phyloP scores from a whole-genome alignment of 2,113 vertebrate species.

The Numenius arquata region DNA sequence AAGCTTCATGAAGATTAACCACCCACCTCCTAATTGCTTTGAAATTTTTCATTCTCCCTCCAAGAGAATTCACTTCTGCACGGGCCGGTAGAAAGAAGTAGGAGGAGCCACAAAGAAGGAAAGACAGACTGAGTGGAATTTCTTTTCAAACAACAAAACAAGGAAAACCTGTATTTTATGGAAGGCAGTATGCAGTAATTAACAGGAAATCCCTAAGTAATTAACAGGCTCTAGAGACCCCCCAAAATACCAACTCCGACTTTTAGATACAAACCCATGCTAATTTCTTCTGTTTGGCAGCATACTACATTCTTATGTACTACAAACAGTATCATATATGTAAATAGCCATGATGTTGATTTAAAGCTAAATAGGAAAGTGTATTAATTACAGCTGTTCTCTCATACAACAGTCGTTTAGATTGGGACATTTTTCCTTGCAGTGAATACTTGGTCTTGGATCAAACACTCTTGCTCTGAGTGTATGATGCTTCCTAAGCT shows the following conservation, averaged over 20 bases:
- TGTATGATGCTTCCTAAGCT: background rate
- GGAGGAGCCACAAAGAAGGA: background rate
- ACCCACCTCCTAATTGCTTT: background rate
- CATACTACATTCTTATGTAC: background rate
- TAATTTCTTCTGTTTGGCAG: background rate
- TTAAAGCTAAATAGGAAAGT: background rate
- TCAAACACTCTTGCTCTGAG: background rate
- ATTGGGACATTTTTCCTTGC: background rate
- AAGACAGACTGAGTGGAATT: background rate
- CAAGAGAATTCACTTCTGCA: background rate
- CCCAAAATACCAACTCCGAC: background rate
- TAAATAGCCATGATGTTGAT: background rate
- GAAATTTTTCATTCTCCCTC: background rate
- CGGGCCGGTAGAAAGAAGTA: background rate
- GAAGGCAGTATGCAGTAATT: background rate
- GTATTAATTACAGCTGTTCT: background rate
- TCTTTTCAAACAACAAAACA: background rate
- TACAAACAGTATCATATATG: background rate
- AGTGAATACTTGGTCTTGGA: background rate
- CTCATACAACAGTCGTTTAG: background rate
- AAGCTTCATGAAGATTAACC: background rate
- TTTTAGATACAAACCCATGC: background rate
- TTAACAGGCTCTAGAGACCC: background rate
- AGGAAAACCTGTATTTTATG: background rate
- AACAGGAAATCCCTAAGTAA: background rate